These are phyloP conservation scores for Psephotus haematonotus DNA, from an alignment of 2,113 vertebrate species.

Conservation along the genomic window DNA sequence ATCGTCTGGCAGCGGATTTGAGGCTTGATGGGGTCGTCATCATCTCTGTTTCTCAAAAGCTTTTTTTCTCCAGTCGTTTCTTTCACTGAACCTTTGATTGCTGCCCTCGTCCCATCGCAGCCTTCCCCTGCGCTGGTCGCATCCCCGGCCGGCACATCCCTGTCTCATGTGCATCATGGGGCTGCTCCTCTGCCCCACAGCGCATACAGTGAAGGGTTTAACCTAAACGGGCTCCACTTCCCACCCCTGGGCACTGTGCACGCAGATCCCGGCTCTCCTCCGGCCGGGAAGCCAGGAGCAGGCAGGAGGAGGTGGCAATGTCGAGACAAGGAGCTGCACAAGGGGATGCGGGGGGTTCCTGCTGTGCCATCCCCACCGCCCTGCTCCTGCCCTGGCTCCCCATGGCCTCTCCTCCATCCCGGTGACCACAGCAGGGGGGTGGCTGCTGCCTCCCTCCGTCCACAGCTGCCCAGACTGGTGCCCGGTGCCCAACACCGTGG, in stretches of 20 bases:
- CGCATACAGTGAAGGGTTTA: accelerated
- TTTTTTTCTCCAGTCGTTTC: background rate
- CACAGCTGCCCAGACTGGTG: background rate
- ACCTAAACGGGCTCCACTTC: background rate
- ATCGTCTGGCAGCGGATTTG: background rate
- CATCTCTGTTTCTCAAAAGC: background rate
- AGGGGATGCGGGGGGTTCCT: accelerated
- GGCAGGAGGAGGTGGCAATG: background rate
- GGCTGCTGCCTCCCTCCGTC: background rate
- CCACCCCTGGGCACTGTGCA: accelerated
- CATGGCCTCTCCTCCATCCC: background rate
- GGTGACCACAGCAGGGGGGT: accelerated
- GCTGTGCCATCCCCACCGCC: accelerated
- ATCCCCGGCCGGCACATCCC: accelerated
- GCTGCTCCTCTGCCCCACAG: background rate
- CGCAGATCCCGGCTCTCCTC: accelerated
- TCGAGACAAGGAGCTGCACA: background rate
- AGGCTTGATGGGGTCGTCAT: background rate
- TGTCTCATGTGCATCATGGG: accelerated
- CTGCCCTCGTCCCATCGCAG: accelerated
- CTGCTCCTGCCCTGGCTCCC: background rate
- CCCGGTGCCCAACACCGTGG: accelerated
- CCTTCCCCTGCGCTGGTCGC: background rate
- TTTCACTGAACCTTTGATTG: background rate
- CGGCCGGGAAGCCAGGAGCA: accelerated